Conservation (phyloP, 2,888 invertebrate genomes). For the Folsomia candida region DNA sequence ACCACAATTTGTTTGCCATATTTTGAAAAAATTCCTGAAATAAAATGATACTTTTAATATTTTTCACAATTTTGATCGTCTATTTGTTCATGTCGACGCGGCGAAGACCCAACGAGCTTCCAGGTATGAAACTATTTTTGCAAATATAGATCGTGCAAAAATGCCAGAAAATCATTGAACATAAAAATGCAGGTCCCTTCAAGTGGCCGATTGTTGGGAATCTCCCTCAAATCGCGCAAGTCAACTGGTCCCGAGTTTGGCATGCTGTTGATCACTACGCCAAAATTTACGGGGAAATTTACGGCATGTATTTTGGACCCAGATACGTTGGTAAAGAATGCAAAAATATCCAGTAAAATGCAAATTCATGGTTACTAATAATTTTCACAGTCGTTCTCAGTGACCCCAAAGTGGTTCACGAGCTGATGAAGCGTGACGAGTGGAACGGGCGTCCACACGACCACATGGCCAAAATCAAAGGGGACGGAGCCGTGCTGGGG, state of each 20-base stretch:
- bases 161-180: too few species aligned
- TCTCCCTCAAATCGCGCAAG: constrained; percentile 38
- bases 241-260: constrained; percentile 41
- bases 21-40: too few species aligned
- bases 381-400: constrained; percentile 39
- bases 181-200: constrained; percentile 36
- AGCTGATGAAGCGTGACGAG: constrained; percentile 39
- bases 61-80: constrained; percentile 16
- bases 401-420: constrained; percentile 37
- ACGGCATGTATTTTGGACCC: constrained; percentile 40
- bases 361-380: too few species aligned
- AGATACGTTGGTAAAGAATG: constrained; percentile 24
- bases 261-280: constrained; percentile 32
- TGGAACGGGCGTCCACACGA: constrained; percentile 39
- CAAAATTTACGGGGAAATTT: constrained; percentile 33
- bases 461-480: constrained; percentile 34
- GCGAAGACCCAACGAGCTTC: constrained; percentile 27
- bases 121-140: constrained; percentile 30
- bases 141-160: too few species aligned
- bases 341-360: background rate
- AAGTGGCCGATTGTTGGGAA: constrained; percentile 38
- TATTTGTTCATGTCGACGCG: constrained; percentile 16
- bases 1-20: too few species aligned
- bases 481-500: constrained; percentile 29
- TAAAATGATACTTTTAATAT: constrained; percentile 22